A percentile compares a stretch with the other conserved stretches of the same genome.
Conservation (phyloP, 1,140 invertebrate species). For the Odontomachus brunneus region DNA sequence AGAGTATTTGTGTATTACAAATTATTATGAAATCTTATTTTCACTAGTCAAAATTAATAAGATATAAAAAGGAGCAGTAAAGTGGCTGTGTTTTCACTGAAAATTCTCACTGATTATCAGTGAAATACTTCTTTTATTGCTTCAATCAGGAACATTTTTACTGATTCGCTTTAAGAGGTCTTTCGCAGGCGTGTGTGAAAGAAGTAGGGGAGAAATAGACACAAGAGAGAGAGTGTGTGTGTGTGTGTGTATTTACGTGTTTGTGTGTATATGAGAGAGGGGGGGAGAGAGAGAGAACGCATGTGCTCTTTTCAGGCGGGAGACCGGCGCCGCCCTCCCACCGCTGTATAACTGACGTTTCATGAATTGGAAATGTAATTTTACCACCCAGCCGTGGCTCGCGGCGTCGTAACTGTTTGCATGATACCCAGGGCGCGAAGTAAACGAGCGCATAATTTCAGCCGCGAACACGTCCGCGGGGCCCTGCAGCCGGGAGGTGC, state of each 20-base stretch:
- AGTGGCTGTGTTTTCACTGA: too few species aligned
- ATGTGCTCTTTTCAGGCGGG: constrained; percentile 58
- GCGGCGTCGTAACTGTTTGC: constrained; percentile 81
- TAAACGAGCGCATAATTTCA: constrained; percentile 84
- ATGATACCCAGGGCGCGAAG: constrained; percentile 80
- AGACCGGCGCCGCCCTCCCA: constrained; percentile 65
- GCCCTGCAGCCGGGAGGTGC: constrained; percentile 60
- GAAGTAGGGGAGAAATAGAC: too few species aligned
- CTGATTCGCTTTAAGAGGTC: too few species aligned
- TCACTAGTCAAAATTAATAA: too few species aligned
- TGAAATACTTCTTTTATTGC: too few species aligned
- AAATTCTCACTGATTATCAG: too few species aligned
- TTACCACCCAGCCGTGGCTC: constrained; percentile 78
- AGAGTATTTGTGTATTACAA: too few species aligned
- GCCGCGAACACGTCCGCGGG: constrained; percentile 72
- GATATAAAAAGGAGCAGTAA: too few species aligned
- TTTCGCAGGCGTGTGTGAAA: too few species aligned
- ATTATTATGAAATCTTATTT: too few species aligned
- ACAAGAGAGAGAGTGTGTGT: not conserved
- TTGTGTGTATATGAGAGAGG: not conserved
- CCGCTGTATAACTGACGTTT: constrained; percentile 82
- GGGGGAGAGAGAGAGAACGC: constrained; percentile 9
- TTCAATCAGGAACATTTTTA: too few species aligned
- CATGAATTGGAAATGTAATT: constrained; percentile 85
- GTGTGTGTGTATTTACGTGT: not conserved